These are phyloP conservation scores for Emys orbicularis DNA, from an alignment of 2,797 vertebrate species.

Conservation along the genomic window DNA sequence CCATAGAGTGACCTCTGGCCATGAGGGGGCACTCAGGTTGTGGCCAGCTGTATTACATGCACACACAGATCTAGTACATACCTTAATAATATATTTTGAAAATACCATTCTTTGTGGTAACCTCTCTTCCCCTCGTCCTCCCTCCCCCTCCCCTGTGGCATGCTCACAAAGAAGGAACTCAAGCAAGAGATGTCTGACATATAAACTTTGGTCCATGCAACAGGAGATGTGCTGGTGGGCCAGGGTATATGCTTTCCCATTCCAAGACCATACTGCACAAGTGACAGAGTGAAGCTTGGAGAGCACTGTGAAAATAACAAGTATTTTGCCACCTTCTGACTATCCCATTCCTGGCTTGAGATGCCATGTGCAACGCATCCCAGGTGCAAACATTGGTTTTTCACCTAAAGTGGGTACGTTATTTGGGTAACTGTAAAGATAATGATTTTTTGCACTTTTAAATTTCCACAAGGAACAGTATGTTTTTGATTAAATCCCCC, in stretches of 20 bases:
- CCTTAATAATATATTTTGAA: background rate
- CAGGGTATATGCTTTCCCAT: background rate
- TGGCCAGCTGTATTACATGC: background rate
- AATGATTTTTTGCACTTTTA: accelerated
- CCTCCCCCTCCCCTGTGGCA: background rate
- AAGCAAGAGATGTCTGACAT: background rate
- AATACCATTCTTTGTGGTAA: background rate
- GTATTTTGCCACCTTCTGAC: background rate
- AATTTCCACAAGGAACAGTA: background rate
- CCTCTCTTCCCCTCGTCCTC: background rate
- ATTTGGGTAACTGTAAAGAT: background rate
- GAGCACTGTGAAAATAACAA: background rate
- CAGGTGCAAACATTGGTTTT: accelerated
- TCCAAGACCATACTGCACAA: accelerated
- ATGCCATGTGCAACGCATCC: background rate
- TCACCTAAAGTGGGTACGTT: accelerated
- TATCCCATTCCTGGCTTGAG: background rate
- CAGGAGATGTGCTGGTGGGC: background rate
- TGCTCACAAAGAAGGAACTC: background rate
- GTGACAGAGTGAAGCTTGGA: background rate
- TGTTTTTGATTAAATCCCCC: background rate
- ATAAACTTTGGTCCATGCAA: background rate
- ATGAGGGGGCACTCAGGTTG: background rate
- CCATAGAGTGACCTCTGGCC: background rate
- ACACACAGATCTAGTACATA: background rate